Evolutionary conservation across 2,888 invertebrate species (phyloP), one percentile per base, ranked within the genome.

Genomic region (Amiota minor): DNA sequence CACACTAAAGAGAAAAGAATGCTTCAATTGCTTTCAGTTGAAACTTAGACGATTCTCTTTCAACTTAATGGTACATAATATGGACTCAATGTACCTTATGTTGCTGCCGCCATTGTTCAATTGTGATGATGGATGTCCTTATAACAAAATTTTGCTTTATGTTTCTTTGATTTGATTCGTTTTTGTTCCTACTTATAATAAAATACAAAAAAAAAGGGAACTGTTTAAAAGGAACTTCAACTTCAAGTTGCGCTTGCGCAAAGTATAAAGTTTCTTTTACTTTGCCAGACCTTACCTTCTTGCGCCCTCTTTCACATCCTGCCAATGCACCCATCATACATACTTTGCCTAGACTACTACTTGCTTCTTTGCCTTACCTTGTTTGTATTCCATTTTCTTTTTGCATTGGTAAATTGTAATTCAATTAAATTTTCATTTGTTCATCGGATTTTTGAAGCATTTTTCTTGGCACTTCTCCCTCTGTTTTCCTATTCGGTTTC

Each of bases 341-440:
- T 47, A 16, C 46, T 10, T 45, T 20, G 47, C 62, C 35, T 12
- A 20, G 16, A 62, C 62, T 8, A 62, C 62, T 8, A n/a, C 2
- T 53, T 53, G n/a, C 4, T 53, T 53, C 35, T 6, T 53, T 12
- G n/a, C 53, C 12, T 53, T 53, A 4, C n/a, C n/a, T n/a, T 53
- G 12, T 4, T 10, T n/a, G 2, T 10, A 4, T 53, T 61, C 11
- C 23, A 23, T 16, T 14, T 67, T 16, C 73, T 69, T 73, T 78
- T 77, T 75, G 23, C 68, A 55, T 78, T 77, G 74, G 71, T 81
- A 83, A 84, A 81, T 83, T 83, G 83, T 83, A 83, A 83, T 83
- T 83, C 81, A 83, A 83, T 84, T 83, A 83, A 80, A 77, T 77
- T 62, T 50, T 68, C 46, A 59, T 53, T 68, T 68, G 23, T 18